phyloP scores from a whole-genome alignment of 2,113 vertebrate genomes.

The Cryptomyrus ogoouensis region DNA sequence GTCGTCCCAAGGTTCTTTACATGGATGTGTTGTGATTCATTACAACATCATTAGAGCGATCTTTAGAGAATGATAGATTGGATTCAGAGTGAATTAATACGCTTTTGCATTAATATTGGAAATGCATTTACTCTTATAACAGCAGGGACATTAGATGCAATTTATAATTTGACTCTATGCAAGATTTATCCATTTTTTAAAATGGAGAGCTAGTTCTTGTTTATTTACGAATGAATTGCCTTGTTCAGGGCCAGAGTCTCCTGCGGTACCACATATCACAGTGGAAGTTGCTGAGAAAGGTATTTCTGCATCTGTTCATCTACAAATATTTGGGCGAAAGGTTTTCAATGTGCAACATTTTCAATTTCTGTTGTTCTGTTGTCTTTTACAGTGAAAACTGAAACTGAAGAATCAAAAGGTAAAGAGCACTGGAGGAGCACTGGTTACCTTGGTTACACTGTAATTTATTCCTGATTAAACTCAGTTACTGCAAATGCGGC shows the following conservation, averaged over 20 bases:
- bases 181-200: background rate
- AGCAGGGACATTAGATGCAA: background rate
- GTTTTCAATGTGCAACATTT: background rate
- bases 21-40: too few species aligned
- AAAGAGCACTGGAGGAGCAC: background rate
- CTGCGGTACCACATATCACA: background rate
- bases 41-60: background rate
- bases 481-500: background rate
- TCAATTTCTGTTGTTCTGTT: background rate
- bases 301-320: background rate
- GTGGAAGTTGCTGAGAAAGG: background rate
- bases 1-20: too few species aligned
- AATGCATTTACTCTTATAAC: background rate
- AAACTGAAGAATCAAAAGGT: conserved; percentile 2
- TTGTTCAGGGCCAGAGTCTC: background rate
- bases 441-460: background rate
- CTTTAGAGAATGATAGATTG: background rate
- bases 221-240: background rate
- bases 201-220: background rate
- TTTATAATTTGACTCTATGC: background rate
- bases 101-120: background rate
- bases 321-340: background rate
- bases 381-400: background rate
- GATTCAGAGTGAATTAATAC: background rate
- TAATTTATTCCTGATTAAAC: background rate